Evolutionary conservation across 2,113 vertebrate genomes (phyloP).

Genomic region (Stigmatopora argus): DNA sequence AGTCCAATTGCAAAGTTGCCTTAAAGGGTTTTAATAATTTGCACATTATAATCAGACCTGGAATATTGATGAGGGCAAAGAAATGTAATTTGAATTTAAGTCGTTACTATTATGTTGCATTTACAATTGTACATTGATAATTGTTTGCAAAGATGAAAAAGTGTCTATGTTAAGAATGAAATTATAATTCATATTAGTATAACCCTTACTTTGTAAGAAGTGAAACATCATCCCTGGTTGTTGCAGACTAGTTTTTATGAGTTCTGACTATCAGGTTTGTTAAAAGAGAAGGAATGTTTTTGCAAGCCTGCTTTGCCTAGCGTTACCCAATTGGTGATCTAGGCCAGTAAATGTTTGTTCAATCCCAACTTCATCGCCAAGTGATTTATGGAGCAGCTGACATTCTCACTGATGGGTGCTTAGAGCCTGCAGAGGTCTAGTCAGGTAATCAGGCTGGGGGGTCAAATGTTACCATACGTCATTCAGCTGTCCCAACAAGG

Average conservation of each 20-base stretch:
- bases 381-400: slow-evolving; percentile 34
- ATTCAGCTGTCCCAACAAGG: slow-evolving; percentile 18
- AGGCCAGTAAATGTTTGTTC: slow-evolving; percentile 15
- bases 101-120: neutral
- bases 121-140: too few relatives aligned
- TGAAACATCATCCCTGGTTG: slow-evolving; percentile 66
- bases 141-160: neutral
- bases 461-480: slow-evolving; percentile 24
- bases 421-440: slow-evolving; percentile 11
- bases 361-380: slow-evolving; percentile 19
- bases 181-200: slow-evolving; percentile 2
- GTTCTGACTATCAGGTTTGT: slow-evolving; percentile 66
- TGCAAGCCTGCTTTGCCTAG: slow-evolving; percentile 35
- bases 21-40: slow-evolving; percentile 6
- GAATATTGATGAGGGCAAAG: neutral
- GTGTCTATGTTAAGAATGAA: neutral
- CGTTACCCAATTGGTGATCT: slow-evolving; percentile 24
- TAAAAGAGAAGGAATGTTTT: slow-evolving; percentile 49
- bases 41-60: slow-evolving; percentile 1
- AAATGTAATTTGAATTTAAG: neutral
- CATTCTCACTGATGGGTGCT: slow-evolving; percentile 1
- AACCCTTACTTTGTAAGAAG: slow-evolving; percentile 60
- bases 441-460: slow-evolving; percentile 25
- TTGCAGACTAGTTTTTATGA: slow-evolving; percentile 65
- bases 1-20: slow-evolving; percentile 2